Evolutionary conservation across 2,888 invertebrate genomes (phyloP).

Genomic region (Limnephilus lunatus): DNA sequence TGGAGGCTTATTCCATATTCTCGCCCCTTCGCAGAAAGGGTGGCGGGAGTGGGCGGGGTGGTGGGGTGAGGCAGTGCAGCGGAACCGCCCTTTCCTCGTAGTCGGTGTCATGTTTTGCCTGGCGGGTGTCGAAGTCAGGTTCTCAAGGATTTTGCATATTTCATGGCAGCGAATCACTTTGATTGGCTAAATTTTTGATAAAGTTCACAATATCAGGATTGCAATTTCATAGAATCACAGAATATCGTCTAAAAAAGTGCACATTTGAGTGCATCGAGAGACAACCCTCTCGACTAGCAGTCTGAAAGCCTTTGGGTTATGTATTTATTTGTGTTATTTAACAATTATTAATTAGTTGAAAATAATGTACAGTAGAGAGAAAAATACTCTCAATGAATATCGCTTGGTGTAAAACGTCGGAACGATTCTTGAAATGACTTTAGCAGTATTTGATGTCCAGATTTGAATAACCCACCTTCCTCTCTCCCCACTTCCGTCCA

Average conservation of each 20-base stretch:
- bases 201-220: background rate
- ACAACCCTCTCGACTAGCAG: too few species aligned
- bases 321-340: too few species aligned
- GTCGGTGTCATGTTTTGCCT: conserved; percentile 18
- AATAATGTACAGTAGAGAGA: too few species aligned
- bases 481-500: too few species aligned
- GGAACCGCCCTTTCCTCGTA: conserved; percentile 44
- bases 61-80: background rate
- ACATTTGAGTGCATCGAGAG: too few species aligned
- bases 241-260: background rate
- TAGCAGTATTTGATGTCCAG: too few species aligned
- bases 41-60: background rate
- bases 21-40: background rate
- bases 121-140: conserved; percentile 20
- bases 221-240: background rate
- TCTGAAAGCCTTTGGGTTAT: too few species aligned
- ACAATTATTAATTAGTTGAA: too few species aligned
- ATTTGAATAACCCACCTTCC: too few species aligned
- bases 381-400: too few species aligned
- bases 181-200: background rate
- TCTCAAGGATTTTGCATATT: conserved; percentile 33
- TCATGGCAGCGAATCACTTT: background rate
- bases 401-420: too few species aligned
- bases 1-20: background rate
- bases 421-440: too few species aligned